Conservation (phyloP, 1,140 invertebrate genomes). For the Oscheius sp. region DNA sequence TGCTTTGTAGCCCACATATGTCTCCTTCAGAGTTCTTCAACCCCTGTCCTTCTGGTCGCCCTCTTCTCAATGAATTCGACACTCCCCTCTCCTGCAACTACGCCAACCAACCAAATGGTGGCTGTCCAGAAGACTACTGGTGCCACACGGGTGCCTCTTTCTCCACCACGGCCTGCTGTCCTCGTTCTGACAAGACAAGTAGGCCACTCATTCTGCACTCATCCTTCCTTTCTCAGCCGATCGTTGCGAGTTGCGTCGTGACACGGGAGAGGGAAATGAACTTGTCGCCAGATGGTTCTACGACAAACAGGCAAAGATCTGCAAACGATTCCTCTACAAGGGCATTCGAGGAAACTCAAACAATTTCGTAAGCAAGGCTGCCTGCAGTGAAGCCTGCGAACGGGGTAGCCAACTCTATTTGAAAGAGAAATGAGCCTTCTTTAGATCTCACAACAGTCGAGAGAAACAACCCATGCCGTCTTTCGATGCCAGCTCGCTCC, state of each 20-base stretch:
- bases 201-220: slow-evolving; percentile 16
- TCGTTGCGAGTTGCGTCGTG: slow-evolving; percentile 45
- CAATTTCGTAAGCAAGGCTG: slow-evolving; percentile 54
- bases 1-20: slow-evolving; percentile 7
- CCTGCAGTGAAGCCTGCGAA: slow-evolving; percentile 44
- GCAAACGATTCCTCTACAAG: slow-evolving; percentile 60
- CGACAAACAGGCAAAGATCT: slow-evolving; percentile 46
- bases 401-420: slow-evolving; percentile 3
- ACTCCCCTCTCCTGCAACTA: slow-evolving; percentile 59
- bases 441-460: slow-evolving; percentile 22
- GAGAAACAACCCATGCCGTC: slow-evolving; percentile 38
- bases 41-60: slow-evolving; percentile 53
- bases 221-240: slow-evolving; percentile 29
- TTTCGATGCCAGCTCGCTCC: slow-evolving; percentile 29
- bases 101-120: slow-evolving; percentile 56
- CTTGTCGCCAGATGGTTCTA: slow-evolving; percentile 59
- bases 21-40: slow-evolving; percentile 47
- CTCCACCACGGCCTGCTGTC: slow-evolving; percentile 57
- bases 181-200: slow-evolving; percentile 33
- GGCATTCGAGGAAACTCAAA: slow-evolving; percentile 57
- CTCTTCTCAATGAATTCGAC: slow-evolving; percentile 53
- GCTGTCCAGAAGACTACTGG: slow-evolving; percentile 55
- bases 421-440: neutral
- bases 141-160: slow-evolving; percentile 51
- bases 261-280: slow-evolving; percentile 52